phyloP scores from a whole-genome alignment of 2,888 invertebrate genomes.

The Dryadula phaetusa region DNA sequence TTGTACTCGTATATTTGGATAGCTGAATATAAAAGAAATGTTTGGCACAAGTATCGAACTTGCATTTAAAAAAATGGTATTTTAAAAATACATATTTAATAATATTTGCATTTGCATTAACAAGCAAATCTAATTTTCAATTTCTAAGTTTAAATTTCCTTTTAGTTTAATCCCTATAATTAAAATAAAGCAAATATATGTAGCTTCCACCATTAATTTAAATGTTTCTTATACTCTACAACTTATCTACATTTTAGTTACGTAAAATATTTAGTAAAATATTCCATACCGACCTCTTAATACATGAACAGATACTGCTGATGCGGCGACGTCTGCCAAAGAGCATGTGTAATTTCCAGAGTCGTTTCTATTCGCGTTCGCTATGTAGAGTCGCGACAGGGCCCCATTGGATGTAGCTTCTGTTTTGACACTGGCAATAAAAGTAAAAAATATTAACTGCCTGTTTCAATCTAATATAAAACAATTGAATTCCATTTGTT shows the following conservation, averaged over 20 bases:
- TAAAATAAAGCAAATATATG: too few relatives aligned
- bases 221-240: too few relatives aligned
- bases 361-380: conserved; percentile 90
- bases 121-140: too few relatives aligned
- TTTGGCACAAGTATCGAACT: conserved; percentile 10
- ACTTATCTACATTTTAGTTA: too few relatives aligned
- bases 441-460: conserved; percentile 11
- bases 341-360: conserved; percentile 92
- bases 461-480: too few relatives aligned
- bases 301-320: conserved; percentile 90
- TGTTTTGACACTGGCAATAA: conserved; percentile 88
- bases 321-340: conserved; percentile 88
- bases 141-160: too few relatives aligned
- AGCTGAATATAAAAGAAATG: not conserved
- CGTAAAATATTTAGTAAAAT: not conserved
- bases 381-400: conserved; percentile 90
- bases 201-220: too few relatives aligned
- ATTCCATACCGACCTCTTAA: conserved; percentile 86
- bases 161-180: too few relatives aligned
- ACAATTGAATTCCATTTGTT: too few relatives aligned
- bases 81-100: too few relatives aligned
- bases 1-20: not conserved
- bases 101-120: too few relatives aligned
- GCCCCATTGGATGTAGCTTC: conserved; percentile 90
- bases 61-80: not conserved